phyloP scores from a whole-genome alignment of 2,113 vertebrate genomes.

The Limnothrissa miodon region DNA sequence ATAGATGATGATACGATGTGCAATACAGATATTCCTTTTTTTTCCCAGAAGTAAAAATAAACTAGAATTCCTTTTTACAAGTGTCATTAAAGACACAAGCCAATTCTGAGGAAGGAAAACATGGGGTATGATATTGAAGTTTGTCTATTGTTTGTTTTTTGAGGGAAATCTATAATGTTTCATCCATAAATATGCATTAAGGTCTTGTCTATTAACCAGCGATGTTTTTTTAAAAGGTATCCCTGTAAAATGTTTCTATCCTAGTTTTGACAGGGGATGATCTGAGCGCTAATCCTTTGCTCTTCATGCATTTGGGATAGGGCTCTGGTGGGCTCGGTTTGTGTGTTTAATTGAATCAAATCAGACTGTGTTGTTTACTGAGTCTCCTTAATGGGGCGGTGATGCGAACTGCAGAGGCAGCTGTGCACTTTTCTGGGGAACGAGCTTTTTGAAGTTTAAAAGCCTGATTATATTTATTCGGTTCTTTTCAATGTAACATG shows the following conservation, averaged over 20 bases:
- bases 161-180: no score
- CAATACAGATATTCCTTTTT: not conserved
- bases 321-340: not conserved
- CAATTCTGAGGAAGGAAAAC: not conserved
- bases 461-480: not conserved
- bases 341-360: conserved; percentile 12
- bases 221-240: not conserved
- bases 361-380: not conserved
- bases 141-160: no score
- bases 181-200: no score
- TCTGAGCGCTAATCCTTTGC: not conserved
- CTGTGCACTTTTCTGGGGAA: not conserved
- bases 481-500: not conserved
- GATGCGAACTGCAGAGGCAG: conserved; percentile 1
- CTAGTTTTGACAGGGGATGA: not conserved
- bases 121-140: no score
- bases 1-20: not conserved
- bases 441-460: not conserved
- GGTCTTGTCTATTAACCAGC: not conserved
- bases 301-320: not conserved
- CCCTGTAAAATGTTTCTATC: not conserved
- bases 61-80: not conserved
- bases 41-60: no score
- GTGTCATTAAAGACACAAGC: not conserved
- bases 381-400: not conserved